phyloP scores from a whole-genome alignment of 2,888 invertebrate species.

The Phytoseiulus persimilis region DNA sequence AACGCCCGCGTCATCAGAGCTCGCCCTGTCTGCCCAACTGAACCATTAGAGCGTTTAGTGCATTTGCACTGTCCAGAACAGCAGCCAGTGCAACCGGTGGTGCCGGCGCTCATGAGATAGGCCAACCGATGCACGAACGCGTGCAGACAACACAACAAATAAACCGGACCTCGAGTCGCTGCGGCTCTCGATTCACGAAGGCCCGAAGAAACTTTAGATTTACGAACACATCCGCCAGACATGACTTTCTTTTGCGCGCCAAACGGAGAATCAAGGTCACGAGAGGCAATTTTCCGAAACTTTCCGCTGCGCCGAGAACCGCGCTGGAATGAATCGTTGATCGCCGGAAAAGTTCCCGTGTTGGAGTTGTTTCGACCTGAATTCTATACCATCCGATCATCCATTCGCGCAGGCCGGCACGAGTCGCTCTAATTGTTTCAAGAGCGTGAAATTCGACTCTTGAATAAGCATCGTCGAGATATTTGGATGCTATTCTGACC shows the following conservation, averaged over 20 bases:
- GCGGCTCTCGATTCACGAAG: not conserved
- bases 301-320: not conserved
- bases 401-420: not conserved
- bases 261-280: not conserved
- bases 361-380: not conserved
- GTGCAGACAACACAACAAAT: not conserved
- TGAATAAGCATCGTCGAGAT: not conserved
- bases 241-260: not conserved
- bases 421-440: not conserved
- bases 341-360: not conserved
- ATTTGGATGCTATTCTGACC: not conserved
- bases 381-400: not conserved
- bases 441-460: not conserved
- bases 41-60: slow-evolving; percentile 5
- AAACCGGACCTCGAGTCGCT: not conserved
- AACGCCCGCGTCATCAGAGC: slow-evolving; percentile 5
- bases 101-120: not conserved
- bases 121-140: not conserved
- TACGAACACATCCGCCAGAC: not conserved
- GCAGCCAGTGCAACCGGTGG: not conserved
- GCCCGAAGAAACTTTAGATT: not conserved
- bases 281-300: not conserved
- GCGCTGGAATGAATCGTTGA: not conserved
- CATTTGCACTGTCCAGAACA: not conserved
- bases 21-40: not conserved